Conservation (phyloP, 2,797 vertebrate genomes). For the Sebastes taczanowskii region DNA sequence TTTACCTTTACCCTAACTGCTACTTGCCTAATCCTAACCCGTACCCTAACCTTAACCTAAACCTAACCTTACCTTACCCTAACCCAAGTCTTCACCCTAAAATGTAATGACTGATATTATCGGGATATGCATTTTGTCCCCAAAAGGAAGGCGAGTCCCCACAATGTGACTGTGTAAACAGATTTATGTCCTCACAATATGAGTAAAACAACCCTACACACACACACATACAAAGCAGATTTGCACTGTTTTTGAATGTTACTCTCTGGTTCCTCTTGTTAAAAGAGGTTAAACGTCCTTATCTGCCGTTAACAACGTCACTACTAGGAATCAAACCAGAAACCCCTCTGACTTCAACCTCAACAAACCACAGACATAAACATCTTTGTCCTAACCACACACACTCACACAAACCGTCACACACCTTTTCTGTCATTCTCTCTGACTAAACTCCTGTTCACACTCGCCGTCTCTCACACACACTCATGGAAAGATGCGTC, state of each 20-base stretch:
- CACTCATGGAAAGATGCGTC: constrained; percentile 34
- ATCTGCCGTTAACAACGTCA: constrained; percentile 4
- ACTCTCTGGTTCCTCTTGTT: background rate
- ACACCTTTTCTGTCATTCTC: constrained; percentile 31
- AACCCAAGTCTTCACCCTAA: too few species aligned
- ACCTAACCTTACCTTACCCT: too few species aligned
- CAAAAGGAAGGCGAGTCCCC: too few species aligned
- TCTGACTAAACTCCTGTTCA: constrained; percentile 37
- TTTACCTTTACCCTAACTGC: too few species aligned
- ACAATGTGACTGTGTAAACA: too few species aligned
- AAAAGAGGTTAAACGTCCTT: background rate
- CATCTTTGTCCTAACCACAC: background rate
- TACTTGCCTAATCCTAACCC: too few species aligned
- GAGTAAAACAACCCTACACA: too few species aligned
- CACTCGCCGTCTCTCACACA: constrained; percentile 9
- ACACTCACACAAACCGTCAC: constrained; percentile 16
- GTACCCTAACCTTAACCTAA: too few species aligned
- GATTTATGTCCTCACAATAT: too few species aligned
- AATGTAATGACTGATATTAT: too few species aligned
- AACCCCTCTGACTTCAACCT: constrained; percentile 1
- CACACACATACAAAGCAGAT: background rate
- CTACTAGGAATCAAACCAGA: constrained; percentile 13
- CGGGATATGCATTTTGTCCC: too few species aligned
- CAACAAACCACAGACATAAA: constrained; percentile 7
- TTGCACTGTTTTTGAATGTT: background rate